These are phyloP conservation scores for Solenopsis fugax DNA, from an alignment of 1,140 invertebrate species.

Conservation along the genomic window DNA sequence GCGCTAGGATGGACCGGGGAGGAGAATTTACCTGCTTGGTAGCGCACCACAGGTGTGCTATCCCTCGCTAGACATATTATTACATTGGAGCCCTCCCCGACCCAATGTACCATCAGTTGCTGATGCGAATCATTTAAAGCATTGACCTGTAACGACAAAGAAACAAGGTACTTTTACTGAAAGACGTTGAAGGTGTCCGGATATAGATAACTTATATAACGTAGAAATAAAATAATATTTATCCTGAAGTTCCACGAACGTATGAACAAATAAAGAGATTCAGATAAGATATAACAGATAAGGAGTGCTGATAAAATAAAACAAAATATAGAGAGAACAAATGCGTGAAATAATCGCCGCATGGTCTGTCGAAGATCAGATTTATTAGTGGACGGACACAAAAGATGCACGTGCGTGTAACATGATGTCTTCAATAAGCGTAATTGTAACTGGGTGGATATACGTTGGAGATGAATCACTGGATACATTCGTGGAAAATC, in stretches of 20 bases:
- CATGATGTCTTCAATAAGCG: background rate
- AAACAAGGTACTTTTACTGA: slow-evolving; percentile 2
- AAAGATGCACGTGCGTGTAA: background rate
- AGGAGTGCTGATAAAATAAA: background rate
- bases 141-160: slow-evolving; percentile 88
- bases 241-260: background rate
- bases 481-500: slow-evolving; percentile 34
- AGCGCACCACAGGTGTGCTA: slow-evolving; percentile 85
- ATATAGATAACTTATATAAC: background rate
- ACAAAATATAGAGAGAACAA: background rate
- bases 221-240: slow-evolving; percentile 17
- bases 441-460: background rate
- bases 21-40: slow-evolving; percentile 79
- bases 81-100: slow-evolving; percentile 93
- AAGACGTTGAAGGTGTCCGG: background rate
- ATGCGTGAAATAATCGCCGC: background rate
- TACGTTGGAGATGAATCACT: slow-evolving; percentile 33
- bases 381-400: background rate
- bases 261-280: background rate
- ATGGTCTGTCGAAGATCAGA: background rate
- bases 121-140: slow-evolving; percentile 94
- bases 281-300: slow-evolving; percentile 32
- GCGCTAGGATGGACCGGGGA: slow-evolving; percentile 88
- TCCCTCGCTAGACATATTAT: slow-evolving; percentile 95
- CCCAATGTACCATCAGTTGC: slow-evolving; percentile 96